Base-by-base conservation (phyloP, 2,888 invertebrate species). In the Diogma glabrata region DNA sequence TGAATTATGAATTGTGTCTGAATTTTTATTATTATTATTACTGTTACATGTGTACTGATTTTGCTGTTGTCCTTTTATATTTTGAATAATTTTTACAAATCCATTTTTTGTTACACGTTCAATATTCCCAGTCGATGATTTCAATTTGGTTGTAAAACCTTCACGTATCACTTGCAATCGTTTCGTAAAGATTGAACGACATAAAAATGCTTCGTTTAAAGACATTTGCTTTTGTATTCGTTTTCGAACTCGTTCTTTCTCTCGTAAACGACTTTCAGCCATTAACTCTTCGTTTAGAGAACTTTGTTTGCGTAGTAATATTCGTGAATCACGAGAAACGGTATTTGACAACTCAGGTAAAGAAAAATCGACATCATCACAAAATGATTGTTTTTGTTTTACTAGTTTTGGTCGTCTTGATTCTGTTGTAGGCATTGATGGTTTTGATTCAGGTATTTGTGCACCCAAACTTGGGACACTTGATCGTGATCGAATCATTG, bases 221-320 rank as follows among this genome's bases (percentile, higher is more conserved):
- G 90, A 90, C 20, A 88, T 87, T 69, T 91, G 91, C 64, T 91
- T 91, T 64, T 87, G 88, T 57, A 90, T 89, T 62, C 89, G 86
- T 62, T 82, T 83, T 52, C 87, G 75, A 17, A 91, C 78, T 47
- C 77, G 75, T 64, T 90, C 89, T 61, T 89, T 90, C 65, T 91
- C 91, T 54, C 83, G 72, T 60, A 90, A 69, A 51, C 91, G 73
- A 60, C 89, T 90, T n/a, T 82, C 82, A 3, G 87, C 89, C 84
- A 91, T 88, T 12, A 90, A 72, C 64, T 91, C 91, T 65, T 91
- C 91, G 63, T 91, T 91, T 54, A 92, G 75, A 2, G 91, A 91
- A 56, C 87, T 83, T 66, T 92, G 91, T 63, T 92, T 70, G n/a
- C 70, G 63, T 53, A 69, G 52, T 50, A 63, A 64, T 14, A 60